Percentiles rank a stretch among this genome's conserved stretches.
Conservation (phyloP, 37 sponge, comb jelly and placozoan genomes). For the Spongilla lacustris region DNA sequence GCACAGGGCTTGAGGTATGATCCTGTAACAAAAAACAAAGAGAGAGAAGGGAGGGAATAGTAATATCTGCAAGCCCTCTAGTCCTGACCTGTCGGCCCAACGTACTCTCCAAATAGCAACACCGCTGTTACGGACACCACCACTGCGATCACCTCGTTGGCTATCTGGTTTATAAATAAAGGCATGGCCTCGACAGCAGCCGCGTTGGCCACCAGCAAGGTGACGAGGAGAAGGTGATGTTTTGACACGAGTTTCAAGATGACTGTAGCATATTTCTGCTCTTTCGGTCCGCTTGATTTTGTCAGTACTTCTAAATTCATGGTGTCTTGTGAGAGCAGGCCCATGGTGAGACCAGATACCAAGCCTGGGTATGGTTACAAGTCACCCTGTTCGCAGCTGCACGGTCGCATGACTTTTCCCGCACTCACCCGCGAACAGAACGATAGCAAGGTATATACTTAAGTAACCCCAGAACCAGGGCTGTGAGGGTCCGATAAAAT, state of each 20-base stretch:
- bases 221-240: slow-evolving; percentile 84
- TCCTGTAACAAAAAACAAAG: slow-evolving; percentile 25
- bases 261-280: slow-evolving; percentile 69
- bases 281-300: slow-evolving; percentile 63
- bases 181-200: slow-evolving; percentile 87
- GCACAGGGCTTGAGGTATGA: slow-evolving; percentile 87
- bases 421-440: slow-evolving; percentile 74
- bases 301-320: slow-evolving; percentile 69
- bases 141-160: slow-evolving; percentile 77
- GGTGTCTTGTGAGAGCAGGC: slow-evolving; percentile 85
- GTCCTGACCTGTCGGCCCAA: neutral
- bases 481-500: slow-evolving; percentile 16
- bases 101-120: slow-evolving; percentile 89
- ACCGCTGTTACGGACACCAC: slow-evolving; percentile 87
- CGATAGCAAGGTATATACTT: slow-evolving; percentile 50
- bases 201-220: slow-evolving; percentile 85
- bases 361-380: slow-evolving; percentile 46
- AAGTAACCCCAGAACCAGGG: slow-evolving; percentile 74
- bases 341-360: slow-evolving; percentile 90
- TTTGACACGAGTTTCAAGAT: slow-evolving; percentile 64
- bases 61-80: neutral
- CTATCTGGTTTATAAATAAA: slow-evolving; percentile 74
- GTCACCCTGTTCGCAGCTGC: neutral
- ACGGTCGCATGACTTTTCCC: neutral
- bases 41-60: neutral